Base-by-base conservation (phyloP, 2,797 vertebrate species). In the Hemibagrus guttatus region DNA sequence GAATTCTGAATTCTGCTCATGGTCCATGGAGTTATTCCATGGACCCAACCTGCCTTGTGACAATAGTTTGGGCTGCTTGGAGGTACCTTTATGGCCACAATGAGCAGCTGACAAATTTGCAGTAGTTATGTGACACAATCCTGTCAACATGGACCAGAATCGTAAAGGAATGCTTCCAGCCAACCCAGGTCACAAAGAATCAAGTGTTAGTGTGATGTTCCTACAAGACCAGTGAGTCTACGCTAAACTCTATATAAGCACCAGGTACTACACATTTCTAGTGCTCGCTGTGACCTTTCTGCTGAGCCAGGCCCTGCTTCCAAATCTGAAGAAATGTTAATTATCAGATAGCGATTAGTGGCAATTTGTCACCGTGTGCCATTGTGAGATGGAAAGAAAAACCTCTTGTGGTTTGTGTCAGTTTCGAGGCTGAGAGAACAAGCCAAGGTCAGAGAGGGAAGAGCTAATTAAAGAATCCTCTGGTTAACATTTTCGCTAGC, bases 331-430 rank as follows among this genome's bases (percentile, higher is more conserved):
- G 85, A 72, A 88, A 87, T 78, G 83, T 84, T 87, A 87, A 91
- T 90, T 90, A 92, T 90, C 86, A 86, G 79, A 81, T 85, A 88
- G 88, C 84, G 88, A 91, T 92, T 91, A 91, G 87, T 64, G 85
- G 52, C 83, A 89, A 89, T 89, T 91, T 86, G 89, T 87, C 79
- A 71, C 81, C 28, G 74, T 35, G 82, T 74, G 79, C 84, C 87
- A 86, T 86, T 54, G 86, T 54, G 85, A 87, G 83, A 89, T 87
- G 84, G 46, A 84, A 85, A 87, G 87, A 66, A 80, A 85, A 82
- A 66, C 46, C 84, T 90, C 87, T 59, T 83, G 81, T 85, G 85
- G 81, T 90, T 85, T 88, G 74, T 87, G 75, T 76, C 81, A 89
- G 84, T 86, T 84, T 86, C 64, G 31, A 78, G 83, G 76, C 86